Evolutionary conservation across 1,140 invertebrate genomes (phyloP).

Genomic region (Popillia japonica): DNA sequence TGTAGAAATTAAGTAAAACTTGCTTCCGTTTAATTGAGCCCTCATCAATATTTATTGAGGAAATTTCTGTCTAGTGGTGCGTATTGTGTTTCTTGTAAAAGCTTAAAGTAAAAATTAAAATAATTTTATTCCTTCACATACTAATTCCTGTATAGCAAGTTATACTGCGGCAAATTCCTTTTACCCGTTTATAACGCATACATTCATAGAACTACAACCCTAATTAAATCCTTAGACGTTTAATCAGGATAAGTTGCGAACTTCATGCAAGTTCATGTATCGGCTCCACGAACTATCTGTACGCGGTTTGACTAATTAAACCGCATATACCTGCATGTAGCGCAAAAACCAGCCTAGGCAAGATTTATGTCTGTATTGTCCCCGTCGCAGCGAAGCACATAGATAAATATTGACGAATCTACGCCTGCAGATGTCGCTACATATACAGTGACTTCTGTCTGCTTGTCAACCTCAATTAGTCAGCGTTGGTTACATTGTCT

Average conservation of each 20-base stretch:
- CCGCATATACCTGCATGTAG: neutral
- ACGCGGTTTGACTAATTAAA: neutral
- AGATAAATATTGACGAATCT: conserved; percentile 13
- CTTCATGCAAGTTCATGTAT: neutral
- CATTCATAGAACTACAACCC: too few species aligned
- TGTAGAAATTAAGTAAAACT: conserved; percentile 2
- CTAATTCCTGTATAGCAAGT: too few species aligned
- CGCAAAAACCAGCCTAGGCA: neutral
- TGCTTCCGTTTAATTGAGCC: neutral
- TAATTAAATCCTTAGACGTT: too few species aligned
- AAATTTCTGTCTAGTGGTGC: too few species aligned
- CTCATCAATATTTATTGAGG: neutral
- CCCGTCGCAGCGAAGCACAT: neutral
- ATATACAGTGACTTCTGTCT: neutral
- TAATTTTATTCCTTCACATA: too few species aligned
- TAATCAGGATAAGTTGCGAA: neutral
- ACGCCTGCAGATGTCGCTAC: conserved; percentile 16
- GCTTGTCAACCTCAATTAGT: conserved; percentile 10
- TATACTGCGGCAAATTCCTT: too few species aligned
- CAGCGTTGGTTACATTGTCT: conserved; percentile 8
- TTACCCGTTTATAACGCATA: too few species aligned
- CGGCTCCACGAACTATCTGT: neutral
- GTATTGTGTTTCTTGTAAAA: too few species aligned
- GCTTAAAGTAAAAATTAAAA: too few species aligned
- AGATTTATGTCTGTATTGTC: neutral